phyloP scores from a whole-genome alignment of 1,140 invertebrate species.

The Apocrypta bakeri region DNA sequence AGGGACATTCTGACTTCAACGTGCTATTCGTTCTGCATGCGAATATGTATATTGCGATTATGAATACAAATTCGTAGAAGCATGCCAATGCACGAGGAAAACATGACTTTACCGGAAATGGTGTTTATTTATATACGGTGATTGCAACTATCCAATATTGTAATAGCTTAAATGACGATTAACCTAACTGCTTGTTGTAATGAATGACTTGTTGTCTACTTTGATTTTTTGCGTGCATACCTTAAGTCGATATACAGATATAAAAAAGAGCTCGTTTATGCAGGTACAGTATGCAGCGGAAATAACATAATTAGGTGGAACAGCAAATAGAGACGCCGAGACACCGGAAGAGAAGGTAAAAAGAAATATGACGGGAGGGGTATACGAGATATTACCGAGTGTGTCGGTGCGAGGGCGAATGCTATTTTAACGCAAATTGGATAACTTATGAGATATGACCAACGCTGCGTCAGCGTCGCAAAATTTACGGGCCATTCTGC shows the following conservation, averaged over 20 bases:
- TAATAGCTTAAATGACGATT: not conserved
- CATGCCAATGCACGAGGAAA: not conserved
- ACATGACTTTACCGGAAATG: not conserved
- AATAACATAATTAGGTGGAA: slow-evolving; percentile 29
- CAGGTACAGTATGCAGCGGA: not conserved
- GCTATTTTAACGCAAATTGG: slow-evolving; percentile 73
- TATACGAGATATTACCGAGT: slow-evolving; percentile 31
- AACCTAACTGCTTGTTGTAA: not conserved
- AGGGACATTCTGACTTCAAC: no score
- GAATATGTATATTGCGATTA: not conserved
- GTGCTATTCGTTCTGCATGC: no score
- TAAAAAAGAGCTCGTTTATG: not conserved
- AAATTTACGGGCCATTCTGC: slow-evolving; percentile 69
- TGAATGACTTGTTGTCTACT: not conserved
- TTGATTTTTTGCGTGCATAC: no score
- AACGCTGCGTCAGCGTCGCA: slow-evolving; percentile 66
- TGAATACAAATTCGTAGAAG: not conserved
- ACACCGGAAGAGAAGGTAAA: slow-evolving; percentile 15
- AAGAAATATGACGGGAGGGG: not conserved
- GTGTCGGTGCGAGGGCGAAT: slow-evolving; percentile 55
- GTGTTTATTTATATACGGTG: not conserved
- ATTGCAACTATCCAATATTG: not conserved
- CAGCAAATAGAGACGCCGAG: slow-evolving; percentile 11
- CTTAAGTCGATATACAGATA: not conserved
- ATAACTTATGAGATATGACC: slow-evolving; percentile 73